Evolutionary conservation across 2,113 vertebrate genomes (phyloP).

Genomic region (Rhynchomys soricoides): DNA sequence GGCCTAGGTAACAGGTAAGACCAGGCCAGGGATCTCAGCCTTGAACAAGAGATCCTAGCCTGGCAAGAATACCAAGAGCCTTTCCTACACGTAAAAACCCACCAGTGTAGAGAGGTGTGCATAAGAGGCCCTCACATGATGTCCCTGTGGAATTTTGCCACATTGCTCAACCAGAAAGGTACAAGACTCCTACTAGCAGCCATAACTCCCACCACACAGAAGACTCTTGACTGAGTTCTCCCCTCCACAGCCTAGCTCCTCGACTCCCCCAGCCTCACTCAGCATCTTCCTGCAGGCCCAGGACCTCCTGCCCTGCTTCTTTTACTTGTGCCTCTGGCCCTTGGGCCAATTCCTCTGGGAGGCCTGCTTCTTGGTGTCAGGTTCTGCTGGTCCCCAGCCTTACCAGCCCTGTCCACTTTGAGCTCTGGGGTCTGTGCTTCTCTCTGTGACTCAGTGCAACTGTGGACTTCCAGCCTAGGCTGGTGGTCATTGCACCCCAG

Average conservation of each 20-base stretch:
- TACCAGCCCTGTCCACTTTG: slow-evolving; percentile 42
- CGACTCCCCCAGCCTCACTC: slow-evolving; percentile 3
- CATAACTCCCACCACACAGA: neutral
- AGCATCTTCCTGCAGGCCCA: slow-evolving; percentile 63
- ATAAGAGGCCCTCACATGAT: neutral
- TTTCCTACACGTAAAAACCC: neutral
- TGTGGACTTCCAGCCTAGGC: neutral
- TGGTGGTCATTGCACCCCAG: neutral
- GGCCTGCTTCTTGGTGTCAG: slow-evolving; percentile 47
- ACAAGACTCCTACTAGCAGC: neutral
- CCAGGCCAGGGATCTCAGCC: neutral
- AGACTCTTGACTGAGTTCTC: neutral
- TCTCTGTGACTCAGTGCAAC: slow-evolving; percentile 15
- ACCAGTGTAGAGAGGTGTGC: neutral
- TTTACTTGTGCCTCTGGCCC: slow-evolving; percentile 41
- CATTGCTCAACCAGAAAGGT: neutral
- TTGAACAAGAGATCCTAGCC: neutral
- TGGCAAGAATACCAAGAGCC: neutral
- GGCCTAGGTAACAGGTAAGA: neutral
- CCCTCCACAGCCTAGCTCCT: neutral
- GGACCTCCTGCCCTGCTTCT: slow-evolving; percentile 56
- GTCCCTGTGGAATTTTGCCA: neutral
- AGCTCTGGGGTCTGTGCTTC: neutral
- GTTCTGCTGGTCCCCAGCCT: slow-evolving; percentile 35
- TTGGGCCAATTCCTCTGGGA: slow-evolving; percentile 58